Percentiles rank a stretch among this genome's conserved stretches.
Evolutionary conservation across 2,888 invertebrate genomes (phyloP).

Genomic region (Phengaris arion): DNA sequence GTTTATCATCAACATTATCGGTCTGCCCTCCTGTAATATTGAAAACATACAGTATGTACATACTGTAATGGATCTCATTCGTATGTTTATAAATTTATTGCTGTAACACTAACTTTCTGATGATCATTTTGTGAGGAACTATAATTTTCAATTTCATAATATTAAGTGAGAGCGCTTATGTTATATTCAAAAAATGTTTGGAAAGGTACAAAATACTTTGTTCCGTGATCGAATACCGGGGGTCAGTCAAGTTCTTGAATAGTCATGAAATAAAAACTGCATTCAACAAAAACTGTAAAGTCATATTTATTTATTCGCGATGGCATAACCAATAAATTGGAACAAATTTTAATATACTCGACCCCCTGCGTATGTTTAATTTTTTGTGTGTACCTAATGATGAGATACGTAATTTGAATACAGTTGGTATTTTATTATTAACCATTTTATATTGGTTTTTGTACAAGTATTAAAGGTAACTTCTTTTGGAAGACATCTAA

Average conservation of each 20-base stretch:
- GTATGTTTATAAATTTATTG: background rate
- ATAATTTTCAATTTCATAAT: too few species aligned
- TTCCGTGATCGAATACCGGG: background rate
- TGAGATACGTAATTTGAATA: background rate
- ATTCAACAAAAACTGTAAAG: background rate
- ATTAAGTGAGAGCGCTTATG: background rate
- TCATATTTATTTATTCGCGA: background rate
- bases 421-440: background rate
- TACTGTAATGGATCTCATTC: background rate
- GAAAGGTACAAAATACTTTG: background rate
- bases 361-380: background rate
- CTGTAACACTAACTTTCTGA: background rate
- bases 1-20: background rate
- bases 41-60: background rate
- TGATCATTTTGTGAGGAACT: background rate
- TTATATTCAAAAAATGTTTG: background rate
- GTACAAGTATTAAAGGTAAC: background rate
- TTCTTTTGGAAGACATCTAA: background rate
- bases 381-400: too few species aligned
- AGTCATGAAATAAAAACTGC: background rate
- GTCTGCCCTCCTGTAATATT: background rate
- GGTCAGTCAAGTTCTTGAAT: background rate
- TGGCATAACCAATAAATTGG: background rate
- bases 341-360: background rate
- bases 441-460: background rate